Evolutionary conservation across 2,797 vertebrate species (phyloP).

Genomic region (Nasua narica): DNA sequence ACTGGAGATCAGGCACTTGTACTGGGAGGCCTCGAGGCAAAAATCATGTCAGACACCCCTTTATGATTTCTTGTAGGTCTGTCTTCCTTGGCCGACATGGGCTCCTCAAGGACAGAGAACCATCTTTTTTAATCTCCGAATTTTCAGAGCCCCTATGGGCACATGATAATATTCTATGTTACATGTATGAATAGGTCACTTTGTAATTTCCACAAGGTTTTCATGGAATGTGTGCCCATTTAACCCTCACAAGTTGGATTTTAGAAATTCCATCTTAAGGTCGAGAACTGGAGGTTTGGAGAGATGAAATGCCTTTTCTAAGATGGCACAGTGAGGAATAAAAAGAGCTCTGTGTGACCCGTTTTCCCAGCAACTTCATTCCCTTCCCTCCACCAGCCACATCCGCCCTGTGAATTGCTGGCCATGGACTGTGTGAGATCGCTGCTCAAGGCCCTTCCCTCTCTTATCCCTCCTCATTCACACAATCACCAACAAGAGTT

Average conservation of each 20-base stretch:
- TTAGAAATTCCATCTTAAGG: neutral
- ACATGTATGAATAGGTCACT: neutral
- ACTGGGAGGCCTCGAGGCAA: neutral
- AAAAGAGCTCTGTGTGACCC: neutral
- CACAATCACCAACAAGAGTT: neutral
- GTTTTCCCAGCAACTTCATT: neutral
- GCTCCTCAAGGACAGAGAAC: neutral
- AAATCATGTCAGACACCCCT: neutral
- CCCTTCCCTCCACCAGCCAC: too few relatives aligned
- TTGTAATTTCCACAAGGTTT: neutral
- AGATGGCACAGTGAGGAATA: neutral
- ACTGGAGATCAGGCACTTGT: neutral
- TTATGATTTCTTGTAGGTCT: neutral
- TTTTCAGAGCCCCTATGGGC: neutral
- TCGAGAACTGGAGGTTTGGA: neutral
- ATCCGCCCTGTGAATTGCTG: neutral
- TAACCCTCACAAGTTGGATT: neutral
- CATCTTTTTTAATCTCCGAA: neutral
- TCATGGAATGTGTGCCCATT: neutral
- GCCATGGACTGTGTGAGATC: accelerated
- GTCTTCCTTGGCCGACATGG: neutral
- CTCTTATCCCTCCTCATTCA: neutral
- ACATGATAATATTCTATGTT: neutral
- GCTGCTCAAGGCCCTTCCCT: accelerated
- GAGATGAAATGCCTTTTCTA: neutral